Evolutionary conservation across 2,888 invertebrate genomes (phyloP).

Genomic region (Periphyllus acericola): DNA sequence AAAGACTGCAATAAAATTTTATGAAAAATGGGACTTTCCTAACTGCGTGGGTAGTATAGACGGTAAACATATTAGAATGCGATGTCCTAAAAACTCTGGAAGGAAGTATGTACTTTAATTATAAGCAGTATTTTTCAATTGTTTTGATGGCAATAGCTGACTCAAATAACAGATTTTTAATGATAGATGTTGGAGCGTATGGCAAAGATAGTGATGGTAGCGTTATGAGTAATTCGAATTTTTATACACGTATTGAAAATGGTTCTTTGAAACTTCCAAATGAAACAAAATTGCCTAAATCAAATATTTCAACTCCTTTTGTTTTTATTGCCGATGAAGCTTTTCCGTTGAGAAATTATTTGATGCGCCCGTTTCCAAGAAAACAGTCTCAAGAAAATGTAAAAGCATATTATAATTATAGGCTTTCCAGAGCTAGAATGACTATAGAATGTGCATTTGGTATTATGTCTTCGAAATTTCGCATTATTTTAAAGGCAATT

Average conservation of each 20-base stretch:
- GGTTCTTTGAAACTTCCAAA: neutral
- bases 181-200: constrained; percentile 60
- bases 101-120: constrained; percentile 64
- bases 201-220: constrained; percentile 64
- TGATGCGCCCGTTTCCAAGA: constrained; percentile 1
- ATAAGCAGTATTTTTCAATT: constrained; percentile 5
- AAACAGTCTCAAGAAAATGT: neutral
- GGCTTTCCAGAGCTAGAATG: neutral
- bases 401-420: neutral
- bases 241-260: constrained; percentile 1
- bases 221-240: constrained; percentile 2
- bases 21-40: constrained; percentile 65
- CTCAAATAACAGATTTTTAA: neutral
- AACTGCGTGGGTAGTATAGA: constrained; percentile 65
- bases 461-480: constrained; percentile 2
- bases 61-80: constrained; percentile 65
- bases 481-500: constrained; percentile 16
- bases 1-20: constrained; percentile 64
- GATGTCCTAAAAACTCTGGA: constrained; percentile 65
- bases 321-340: constrained; percentile 4
- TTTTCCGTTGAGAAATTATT: constrained; percentile 12
- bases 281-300: neutral
- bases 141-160: constrained; percentile 1
- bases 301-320: neutral
- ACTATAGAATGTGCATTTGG: constrained; percentile 26